Evolutionary conservation across 2,113 vertebrate species (phyloP).

Genomic region (Fukomys damarensis): DNA sequence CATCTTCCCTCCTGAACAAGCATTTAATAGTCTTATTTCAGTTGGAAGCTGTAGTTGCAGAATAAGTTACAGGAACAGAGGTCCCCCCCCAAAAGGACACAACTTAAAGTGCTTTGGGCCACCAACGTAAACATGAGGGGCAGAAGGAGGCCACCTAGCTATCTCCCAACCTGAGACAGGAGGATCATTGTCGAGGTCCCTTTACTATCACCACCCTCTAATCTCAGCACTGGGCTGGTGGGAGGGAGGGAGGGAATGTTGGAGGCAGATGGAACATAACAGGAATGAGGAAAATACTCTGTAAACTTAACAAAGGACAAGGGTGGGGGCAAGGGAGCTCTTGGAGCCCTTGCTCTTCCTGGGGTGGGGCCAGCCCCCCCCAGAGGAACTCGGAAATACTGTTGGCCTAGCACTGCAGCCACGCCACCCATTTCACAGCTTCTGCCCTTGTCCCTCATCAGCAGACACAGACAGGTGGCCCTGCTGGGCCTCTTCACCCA

Average conservation of each 20-base stretch:
- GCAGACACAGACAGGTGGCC: conserved; percentile 77
- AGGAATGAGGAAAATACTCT: conserved; percentile 66
- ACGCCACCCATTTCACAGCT: conserved; percentile 65
- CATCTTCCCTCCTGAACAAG: conserved; percentile 70
- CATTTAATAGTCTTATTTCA: conserved; percentile 79
- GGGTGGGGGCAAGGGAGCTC: not conserved
- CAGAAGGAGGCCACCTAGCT: conserved; percentile 59
- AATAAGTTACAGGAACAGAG: conserved; percentile 77
- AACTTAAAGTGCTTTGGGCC: conserved; percentile 83
- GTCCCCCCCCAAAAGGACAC: not conserved
- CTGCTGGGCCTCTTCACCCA: conserved; percentile 4
- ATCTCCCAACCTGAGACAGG: conserved; percentile 60
- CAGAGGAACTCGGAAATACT: conserved; percentile 70
- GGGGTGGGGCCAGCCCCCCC: conserved; percentile 76
- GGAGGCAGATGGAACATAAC: conserved; percentile 40
- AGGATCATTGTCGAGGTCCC: conserved; percentile 44
- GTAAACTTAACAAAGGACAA: conserved; percentile 74
- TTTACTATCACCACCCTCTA: conserved; percentile 71
- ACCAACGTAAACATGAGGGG: conserved; percentile 75
- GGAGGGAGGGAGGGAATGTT: conserved; percentile 43
- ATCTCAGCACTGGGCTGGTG: conserved; percentile 64
- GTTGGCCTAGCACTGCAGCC: conserved; percentile 44
- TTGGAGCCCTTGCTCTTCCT: conserved; percentile 40
- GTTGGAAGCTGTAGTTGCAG: conserved; percentile 71
- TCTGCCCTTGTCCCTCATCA: conserved; percentile 63